phyloP scores from a whole-genome alignment of 2,797 vertebrate genomes.

The Podarcis siculus region DNA sequence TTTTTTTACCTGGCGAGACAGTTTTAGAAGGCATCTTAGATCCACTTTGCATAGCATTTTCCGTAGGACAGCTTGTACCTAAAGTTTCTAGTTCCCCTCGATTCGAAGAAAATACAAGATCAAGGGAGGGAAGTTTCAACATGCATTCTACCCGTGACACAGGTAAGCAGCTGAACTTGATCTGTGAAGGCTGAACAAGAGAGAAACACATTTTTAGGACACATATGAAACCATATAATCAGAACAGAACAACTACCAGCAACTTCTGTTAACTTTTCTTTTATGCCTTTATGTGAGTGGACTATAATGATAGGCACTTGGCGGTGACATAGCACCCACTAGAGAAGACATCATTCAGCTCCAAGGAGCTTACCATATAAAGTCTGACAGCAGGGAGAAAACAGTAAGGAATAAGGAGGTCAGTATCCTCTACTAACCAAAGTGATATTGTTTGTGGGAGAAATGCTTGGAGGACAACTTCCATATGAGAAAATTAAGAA shows the following conservation, averaged over 20 bases:
- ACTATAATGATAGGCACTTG: too few species aligned
- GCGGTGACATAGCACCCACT: too few species aligned
- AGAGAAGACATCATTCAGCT: too few species aligned
- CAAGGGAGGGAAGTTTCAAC: constrained; percentile 95
- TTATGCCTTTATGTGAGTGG: too few species aligned
- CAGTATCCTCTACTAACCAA: too few species aligned
- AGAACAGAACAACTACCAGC: neutral
- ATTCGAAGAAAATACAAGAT: constrained; percentile 98
- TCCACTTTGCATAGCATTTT: constrained; percentile 79
- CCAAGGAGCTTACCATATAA: too few species aligned
- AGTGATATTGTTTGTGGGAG: too few species aligned
- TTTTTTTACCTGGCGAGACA: constrained; percentile 79
- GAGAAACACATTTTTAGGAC: constrained; percentile 22
- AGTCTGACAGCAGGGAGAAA: too few species aligned
- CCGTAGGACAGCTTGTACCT: constrained; percentile 78
- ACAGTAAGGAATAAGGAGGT: too few species aligned
- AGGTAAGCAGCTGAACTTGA: constrained; percentile 97
- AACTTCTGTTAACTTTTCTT: neutral
- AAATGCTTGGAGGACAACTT: too few species aligned
- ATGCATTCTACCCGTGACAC: constrained; percentile 98
- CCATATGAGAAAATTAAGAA: too few species aligned
- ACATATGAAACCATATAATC: neutral
- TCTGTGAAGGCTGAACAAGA: constrained; percentile 91
- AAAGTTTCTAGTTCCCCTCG: constrained; percentile 92
- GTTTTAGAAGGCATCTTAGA: constrained; percentile 85